Evolutionary conservation across 2,113 vertebrate species (phyloP).

Genomic region (Seriola aureovittata): DNA sequence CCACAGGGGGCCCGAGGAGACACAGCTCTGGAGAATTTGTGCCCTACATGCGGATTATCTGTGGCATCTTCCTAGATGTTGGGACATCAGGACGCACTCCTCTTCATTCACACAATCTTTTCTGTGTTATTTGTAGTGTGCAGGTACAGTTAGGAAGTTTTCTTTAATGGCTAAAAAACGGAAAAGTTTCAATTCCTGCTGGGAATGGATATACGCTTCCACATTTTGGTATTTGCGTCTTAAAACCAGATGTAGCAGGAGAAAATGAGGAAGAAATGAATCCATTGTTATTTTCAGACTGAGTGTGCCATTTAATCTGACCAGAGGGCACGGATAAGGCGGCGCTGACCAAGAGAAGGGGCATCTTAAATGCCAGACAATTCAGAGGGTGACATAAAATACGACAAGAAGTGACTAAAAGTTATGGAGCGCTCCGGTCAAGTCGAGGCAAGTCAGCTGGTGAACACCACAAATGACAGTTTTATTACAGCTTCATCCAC

Average conservation of each 20-base stretch:
- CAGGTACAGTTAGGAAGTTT: slow-evolving; percentile 4
- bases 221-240: not conserved
- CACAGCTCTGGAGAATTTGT: slow-evolving; percentile 51
- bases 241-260: not conserved
- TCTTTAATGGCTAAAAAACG: slow-evolving; percentile 39
- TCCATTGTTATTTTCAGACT: not conserved
- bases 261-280: slow-evolving; percentile 38
- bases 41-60: slow-evolving; percentile 72
- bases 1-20: slow-evolving; percentile 59
- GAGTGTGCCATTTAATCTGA: slow-evolving; percentile 18
- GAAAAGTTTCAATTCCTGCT: slow-evolving; percentile 16
- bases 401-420: slow-evolving; percentile 53
- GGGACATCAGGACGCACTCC: slow-evolving; percentile 41
- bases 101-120: slow-evolving; percentile 8
- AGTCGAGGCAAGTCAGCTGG: slow-evolving; percentile 72
- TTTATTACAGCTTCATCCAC: slow-evolving; percentile 44
- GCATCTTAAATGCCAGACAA: slow-evolving; percentile 3
- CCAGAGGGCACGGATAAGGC: slow-evolving; percentile 21
- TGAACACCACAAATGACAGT: slow-evolving; percentile 75
- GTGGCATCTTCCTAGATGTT: slow-evolving; percentile 60
- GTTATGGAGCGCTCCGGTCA: slow-evolving; percentile 86
- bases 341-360: slow-evolving; percentile 15
- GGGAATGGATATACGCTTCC: slow-evolving; percentile 51
- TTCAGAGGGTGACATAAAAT: slow-evolving; percentile 22
- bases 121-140: not conserved